phyloP scores from a whole-genome alignment of 2,797 vertebrate genomes.

The Triplophysa bombifrons region DNA sequence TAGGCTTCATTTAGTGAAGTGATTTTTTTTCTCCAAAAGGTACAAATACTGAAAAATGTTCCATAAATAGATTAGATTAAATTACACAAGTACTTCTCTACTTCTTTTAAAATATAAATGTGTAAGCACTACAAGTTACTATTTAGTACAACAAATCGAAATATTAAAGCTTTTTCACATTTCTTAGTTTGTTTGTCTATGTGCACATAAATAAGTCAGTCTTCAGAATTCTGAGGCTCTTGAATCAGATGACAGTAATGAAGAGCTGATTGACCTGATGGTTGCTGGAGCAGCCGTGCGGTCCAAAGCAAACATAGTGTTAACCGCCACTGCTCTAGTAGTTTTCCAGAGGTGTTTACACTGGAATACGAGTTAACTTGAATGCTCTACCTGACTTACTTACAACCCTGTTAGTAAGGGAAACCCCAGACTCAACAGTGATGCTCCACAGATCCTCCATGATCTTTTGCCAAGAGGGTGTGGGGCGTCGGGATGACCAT shows the following conservation, averaged over 20 bases:
- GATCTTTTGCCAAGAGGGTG: background rate
- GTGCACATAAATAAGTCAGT: background rate
- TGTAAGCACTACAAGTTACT: background rate
- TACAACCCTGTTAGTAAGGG: conserved; percentile 64
- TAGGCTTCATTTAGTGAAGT: no score
- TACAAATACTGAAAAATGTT: no score
- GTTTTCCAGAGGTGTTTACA: conserved; percentile 47
- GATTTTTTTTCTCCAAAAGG: no score
- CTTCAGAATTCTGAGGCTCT: conserved; percentile 1
- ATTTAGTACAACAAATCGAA: background rate
- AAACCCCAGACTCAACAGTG: conserved; percentile 32
- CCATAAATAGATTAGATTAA: no score
- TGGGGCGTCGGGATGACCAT: conserved; percentile 38
- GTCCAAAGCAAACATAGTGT: conserved; percentile 28
- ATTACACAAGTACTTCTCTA: no score
- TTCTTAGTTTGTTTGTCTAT: background rate
- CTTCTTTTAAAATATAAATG: no score
- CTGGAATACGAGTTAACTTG: conserved; percentile 21
- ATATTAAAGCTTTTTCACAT: background rate
- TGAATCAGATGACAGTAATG: conserved; percentile 27
- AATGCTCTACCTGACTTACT: conserved; percentile 28
- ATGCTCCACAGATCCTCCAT: conserved; percentile 48
- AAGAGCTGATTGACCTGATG: conserved; percentile 1
- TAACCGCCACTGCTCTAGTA: conserved; percentile 41
- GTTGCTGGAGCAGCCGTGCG: background rate